Evolutionary conservation across 1,140 invertebrate genomes (phyloP).

Genomic region (Ylistrum balloti): DNA sequence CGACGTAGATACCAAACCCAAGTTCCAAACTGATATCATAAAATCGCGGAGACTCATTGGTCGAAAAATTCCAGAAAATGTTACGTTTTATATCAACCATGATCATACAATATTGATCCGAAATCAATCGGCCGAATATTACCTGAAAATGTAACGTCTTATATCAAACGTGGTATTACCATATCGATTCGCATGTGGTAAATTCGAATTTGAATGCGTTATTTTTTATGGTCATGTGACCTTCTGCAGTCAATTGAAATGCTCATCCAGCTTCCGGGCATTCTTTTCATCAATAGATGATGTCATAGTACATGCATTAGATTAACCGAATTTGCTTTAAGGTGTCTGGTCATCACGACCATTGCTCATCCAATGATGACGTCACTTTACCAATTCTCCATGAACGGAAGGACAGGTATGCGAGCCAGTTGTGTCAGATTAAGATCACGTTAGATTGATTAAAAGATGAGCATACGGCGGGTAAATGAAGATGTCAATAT

Average conservation of each 20-base stretch:
- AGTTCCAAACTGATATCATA: neutral
- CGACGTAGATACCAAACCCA: neutral
- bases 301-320: neutral
- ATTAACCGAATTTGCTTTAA: neutral
- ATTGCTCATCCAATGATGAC: neutral
- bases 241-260: neutral
- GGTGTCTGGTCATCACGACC: neutral
- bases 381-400: neutral
- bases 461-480: neutral
- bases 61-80: neutral
- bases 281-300: conserved; percentile 10
- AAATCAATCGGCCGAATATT: neutral
- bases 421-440: neutral
- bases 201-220: neutral
- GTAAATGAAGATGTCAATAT: neutral
- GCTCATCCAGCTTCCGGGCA: neutral
- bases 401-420: no score
- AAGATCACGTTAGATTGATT: neutral
- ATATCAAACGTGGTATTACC: neutral
- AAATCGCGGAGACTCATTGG: neutral
- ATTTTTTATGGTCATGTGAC: neutral
- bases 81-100: neutral
- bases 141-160: neutral
- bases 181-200: neutral
- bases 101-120: neutral